Percentiles rank a stretch among this genome's conserved stretches.
Evolutionary conservation across 2,113 vertebrate genomes (phyloP).

Genomic region (Cyphomyrus plagiostoma): DNA sequence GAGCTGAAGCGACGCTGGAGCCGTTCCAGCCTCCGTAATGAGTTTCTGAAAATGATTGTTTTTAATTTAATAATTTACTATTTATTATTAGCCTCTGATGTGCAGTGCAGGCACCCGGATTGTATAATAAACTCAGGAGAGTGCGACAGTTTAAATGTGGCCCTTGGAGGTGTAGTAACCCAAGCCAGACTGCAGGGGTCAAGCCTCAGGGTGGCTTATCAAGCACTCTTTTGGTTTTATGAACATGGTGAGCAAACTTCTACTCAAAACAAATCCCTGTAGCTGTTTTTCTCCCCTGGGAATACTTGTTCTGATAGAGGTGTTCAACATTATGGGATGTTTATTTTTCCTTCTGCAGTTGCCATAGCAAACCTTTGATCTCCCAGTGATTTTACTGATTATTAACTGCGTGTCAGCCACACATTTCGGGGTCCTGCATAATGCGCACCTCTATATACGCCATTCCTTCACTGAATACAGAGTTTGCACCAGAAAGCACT

Average conservation of each 20-base stretch:
- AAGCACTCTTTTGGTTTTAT: background rate
- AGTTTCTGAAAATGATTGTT: slow-evolving; percentile 3
- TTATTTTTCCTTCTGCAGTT: background rate
- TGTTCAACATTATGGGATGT: background rate
- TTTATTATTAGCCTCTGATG: background rate
- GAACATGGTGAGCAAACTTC: background rate
- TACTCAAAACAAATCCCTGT: background rate
- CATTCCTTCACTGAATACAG: background rate
- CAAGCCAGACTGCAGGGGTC: background rate
- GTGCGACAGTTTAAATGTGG: background rate
- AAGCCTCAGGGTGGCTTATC: background rate
- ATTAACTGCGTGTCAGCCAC: background rate
- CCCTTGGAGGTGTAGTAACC: background rate
- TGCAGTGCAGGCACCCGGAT: background rate
- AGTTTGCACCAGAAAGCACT: background rate
- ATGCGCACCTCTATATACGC: background rate
- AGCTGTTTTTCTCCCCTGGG: background rate
- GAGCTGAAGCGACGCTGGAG: background rate
- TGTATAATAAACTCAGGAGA: background rate
- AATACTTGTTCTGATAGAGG: background rate
- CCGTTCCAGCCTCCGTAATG: background rate
- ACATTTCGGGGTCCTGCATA: background rate
- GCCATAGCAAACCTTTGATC: background rate
- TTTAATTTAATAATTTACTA: slow-evolving; percentile 4
- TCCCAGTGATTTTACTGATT: background rate